phyloP scores from a whole-genome alignment of 2,797 vertebrate genomes.

The Falco concolor region DNA sequence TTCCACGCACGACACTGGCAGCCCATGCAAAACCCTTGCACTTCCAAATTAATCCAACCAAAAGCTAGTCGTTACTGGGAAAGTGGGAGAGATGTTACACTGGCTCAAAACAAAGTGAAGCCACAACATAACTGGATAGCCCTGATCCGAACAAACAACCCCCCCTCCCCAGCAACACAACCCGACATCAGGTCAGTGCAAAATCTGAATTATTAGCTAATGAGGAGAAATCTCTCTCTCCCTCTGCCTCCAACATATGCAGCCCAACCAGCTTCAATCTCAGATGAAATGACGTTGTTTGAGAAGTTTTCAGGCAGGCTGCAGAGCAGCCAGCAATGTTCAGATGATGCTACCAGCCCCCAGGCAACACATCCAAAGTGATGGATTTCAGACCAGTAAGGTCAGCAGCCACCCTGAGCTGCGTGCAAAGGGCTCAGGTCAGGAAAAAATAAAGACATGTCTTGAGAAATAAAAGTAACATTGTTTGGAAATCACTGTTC shows the following conservation, averaged over 20 bases:
- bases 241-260: background rate
- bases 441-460: background rate
- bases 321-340: background rate
- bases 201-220: background rate
- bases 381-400: background rate
- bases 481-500: background rate
- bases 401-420: background rate
- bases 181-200: no score
- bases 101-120: background rate
- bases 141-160: background rate
- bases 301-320: background rate
- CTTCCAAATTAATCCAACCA: background rate
- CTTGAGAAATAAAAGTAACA: background rate
- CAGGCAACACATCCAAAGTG: accelerated
- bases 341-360: background rate
- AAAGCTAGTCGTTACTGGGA: background rate
- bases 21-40: background rate
- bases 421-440: accelerated
- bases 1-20: accelerated
- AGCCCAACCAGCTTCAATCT: background rate
- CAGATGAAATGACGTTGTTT: background rate
- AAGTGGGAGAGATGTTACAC: background rate
- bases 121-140: background rate
- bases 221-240: background rate
- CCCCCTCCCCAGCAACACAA: background rate